Base-by-base conservation (phyloP, 2,888 invertebrate genomes). In the Tipula unca region DNA sequence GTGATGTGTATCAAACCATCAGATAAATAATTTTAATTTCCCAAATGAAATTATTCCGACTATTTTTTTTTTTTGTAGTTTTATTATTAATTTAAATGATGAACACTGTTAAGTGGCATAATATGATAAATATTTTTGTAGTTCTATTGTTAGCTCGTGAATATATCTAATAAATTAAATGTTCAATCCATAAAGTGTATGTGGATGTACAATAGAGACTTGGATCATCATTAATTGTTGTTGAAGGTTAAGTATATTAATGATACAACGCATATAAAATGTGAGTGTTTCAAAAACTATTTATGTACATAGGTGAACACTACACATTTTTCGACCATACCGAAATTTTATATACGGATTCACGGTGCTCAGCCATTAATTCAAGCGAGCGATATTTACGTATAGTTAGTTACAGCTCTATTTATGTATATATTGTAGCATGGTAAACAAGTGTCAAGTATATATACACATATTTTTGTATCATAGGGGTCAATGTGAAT, bases 1-100 rank as follows among this genome's bases (percentile, higher is more conserved):
- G 39, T 17, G n/a, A 25, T 69, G 69, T 69, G 69, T 25, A 69
- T 25, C 25, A 25, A 1, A 25, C 69, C 69, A 69, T 69, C 69
- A 69, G 69, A 69, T 69, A 69, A 69, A 69, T n/a, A n/a, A n/a
- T 25, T 20, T 69, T 69, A 69, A 69, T 69, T 69, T 69, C 69
- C 69, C 69, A 69, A 69, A 69, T 69, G 69, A 69, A 69, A 69
- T 69, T 69, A 69, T 69, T 69, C 69, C 69, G 69, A 69, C 69
- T 25, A 17, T 25, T 2, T 69, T 69, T 69, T 20, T 69, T 10
- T 69, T 20, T 25, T 32, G 32, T 32, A 32, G 32, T 32, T 32
- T n/a, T 32, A 32, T 32, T 69, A 69, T 48, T 69, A 69, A 69
- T 69, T 69, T 69, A 69, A 69, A 25, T 69, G 69, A 25, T 69